A percentile compares a stretch with the other conserved stretches of the same genome.
These are phyloP conservation scores for Xyliphius kryptos DNA, from an alignment of 2,113 vertebrate species.

Conservation along the genomic window DNA sequence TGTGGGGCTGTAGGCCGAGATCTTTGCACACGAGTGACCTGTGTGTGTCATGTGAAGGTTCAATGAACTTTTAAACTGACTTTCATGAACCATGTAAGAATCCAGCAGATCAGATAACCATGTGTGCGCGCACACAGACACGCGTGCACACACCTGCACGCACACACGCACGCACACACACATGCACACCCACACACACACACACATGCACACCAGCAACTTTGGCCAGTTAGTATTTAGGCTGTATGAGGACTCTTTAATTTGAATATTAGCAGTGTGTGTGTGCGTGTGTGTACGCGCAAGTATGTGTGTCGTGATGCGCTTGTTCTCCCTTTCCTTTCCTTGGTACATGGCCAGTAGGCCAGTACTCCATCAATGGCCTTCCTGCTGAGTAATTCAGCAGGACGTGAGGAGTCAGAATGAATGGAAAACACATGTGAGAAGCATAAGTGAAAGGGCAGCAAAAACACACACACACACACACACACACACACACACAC, in stretches of 20 bases:
- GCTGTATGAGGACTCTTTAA: slow-evolving; percentile 1
- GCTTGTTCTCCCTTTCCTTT: slow-evolving; percentile 16
- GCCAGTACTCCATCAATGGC: slow-evolving; percentile 23
- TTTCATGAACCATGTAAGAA: slow-evolving; percentile 10
- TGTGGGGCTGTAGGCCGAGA: no score
- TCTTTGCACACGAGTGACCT: neutral
- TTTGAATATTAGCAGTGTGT: neutral
- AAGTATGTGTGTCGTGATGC: slow-evolving; percentile 13
- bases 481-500: slow-evolving; percentile 15
- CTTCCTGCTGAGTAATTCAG: slow-evolving; percentile 52
- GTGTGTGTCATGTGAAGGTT: neutral
- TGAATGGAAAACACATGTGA: slow-evolving; percentile 60
- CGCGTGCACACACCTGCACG: slow-evolving; percentile 8
- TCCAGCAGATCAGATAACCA: slow-evolving; percentile 11
- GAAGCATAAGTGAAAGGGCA: slow-evolving; percentile 36
- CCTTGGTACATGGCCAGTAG: slow-evolving; percentile 13
- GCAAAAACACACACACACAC: slow-evolving; percentile 19
- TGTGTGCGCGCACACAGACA: neutral
- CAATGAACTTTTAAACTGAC: slow-evolving; percentile 22
- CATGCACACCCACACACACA: neutral
- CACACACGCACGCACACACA: slow-evolving; percentile 4
- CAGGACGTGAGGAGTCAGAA: slow-evolving; percentile 45
- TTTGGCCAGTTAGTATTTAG: slow-evolving; percentile 3
- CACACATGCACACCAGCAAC: slow-evolving; percentile 12
- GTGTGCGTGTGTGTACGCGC: slow-evolving; percentile 20